A percentile compares a stretch with the other conserved stretches of the same genome.
phyloP scores from a whole-genome alignment of 2,113 vertebrate species.

The Podarcis raffonei region DNA sequence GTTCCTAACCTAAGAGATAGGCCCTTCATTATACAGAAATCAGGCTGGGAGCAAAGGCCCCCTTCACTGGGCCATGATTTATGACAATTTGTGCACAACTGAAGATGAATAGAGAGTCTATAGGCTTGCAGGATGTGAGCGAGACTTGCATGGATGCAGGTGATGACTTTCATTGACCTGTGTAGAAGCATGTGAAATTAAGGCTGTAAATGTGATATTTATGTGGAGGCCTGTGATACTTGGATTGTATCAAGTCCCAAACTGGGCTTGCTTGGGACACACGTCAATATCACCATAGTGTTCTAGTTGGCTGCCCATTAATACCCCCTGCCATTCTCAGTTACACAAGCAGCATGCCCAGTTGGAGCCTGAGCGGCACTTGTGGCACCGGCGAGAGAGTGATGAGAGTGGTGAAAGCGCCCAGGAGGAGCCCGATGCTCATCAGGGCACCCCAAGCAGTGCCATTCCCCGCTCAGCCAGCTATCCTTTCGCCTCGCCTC shows the following conservation, averaged over 20 bases:
- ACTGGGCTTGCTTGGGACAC: not conserved
- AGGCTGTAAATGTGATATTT: too few species aligned
- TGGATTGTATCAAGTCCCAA: not conserved
- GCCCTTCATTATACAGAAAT: not conserved
- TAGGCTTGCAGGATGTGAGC: not conserved
- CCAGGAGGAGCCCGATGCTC: conserved; percentile 79
- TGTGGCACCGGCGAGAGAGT: conserved; percentile 95
- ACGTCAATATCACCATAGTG: not conserved
- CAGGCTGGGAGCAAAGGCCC: not conserved
- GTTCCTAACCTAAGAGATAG: not conserved
- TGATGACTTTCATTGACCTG: not conserved
- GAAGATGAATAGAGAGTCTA: not conserved
- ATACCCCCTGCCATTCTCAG: conserved; percentile 64
- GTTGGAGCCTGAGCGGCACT: conserved; percentile 87
- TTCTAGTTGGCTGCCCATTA: not conserved
- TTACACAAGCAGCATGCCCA: conserved; percentile 94
- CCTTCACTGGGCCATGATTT: too few species aligned
- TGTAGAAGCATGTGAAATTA: not conserved
- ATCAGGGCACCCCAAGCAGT: conserved; percentile 64
- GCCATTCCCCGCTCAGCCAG: conserved; percentile 89
- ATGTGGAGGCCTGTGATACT: too few species aligned
- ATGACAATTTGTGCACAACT: not conserved
- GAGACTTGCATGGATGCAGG: not conserved
- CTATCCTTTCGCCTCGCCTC: conserved; percentile 81
- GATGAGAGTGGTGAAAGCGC: conserved; percentile 93